These are phyloP conservation scores for Dufourea novaeangliae DNA, from an alignment of 1,140 invertebrate genomes.

Conservation along the genomic window DNA sequence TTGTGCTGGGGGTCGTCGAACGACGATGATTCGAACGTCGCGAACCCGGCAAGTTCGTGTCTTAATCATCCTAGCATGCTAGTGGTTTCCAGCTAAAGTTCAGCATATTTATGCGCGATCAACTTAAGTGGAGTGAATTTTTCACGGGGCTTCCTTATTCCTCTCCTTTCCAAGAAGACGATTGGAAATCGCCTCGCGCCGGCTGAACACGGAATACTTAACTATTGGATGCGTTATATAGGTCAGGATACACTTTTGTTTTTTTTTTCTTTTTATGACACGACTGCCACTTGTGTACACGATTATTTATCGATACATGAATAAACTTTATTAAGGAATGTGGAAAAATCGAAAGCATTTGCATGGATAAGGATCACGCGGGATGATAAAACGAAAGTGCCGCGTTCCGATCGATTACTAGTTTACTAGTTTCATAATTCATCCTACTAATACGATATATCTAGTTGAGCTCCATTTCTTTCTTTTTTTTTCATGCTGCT, in stretches of 20 bases:
- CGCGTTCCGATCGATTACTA: slow-evolving; percentile 50
- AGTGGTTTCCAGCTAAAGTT: slow-evolving; percentile 5
- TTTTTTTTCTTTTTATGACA: background rate
- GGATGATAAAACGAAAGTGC: background rate
- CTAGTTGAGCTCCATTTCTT: slow-evolving; percentile 5
- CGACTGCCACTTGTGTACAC: background rate
- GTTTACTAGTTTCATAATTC: slow-evolving; percentile 36
- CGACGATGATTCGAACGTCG: background rate
- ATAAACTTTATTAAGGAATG: background rate
- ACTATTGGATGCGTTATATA: slow-evolving; percentile 11
- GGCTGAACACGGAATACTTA: slow-evolving; percentile 7
- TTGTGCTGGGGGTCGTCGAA: slow-evolving; percentile 12
- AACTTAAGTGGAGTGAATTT: slow-evolving; percentile 13
- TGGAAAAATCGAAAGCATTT: slow-evolving; percentile 5
- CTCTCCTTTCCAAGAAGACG: slow-evolving; percentile 16
- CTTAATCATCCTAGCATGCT: background rate
- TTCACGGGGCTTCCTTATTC: slow-evolving; percentile 19
- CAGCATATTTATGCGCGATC: slow-evolving; percentile 15
- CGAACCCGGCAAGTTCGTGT: background rate
- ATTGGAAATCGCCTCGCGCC: background rate
- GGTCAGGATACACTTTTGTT: background rate
- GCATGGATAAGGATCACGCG: background rate
- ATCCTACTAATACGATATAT: slow-evolving; percentile 38
- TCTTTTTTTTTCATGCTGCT: slow-evolving; percentile 5
- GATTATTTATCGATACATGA: slow-evolving; percentile 6